A percentile compares a stretch with the other conserved stretches of the same genome.
These are phyloP conservation scores for Agriopis marginaria DNA, from an alignment of 2,888 invertebrate genomes.

Conservation along the genomic window DNA sequence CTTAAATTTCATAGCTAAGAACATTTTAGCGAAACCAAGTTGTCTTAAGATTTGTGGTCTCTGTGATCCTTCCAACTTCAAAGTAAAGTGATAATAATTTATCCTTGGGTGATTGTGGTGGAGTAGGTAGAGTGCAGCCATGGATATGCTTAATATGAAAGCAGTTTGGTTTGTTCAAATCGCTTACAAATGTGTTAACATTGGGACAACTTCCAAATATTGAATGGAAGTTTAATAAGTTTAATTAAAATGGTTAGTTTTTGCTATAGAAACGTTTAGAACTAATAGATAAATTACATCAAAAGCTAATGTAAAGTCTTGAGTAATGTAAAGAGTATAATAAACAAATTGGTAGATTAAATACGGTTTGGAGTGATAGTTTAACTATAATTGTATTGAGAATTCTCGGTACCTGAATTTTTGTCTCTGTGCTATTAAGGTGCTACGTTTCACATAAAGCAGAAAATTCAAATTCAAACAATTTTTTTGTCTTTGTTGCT, in stretches of 20 bases:
- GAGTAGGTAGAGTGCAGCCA: constrained; percentile 15
- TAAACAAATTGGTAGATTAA: background rate
- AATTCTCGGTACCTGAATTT: background rate
- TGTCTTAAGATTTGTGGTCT: constrained; percentile 25
- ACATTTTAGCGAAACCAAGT: background rate
- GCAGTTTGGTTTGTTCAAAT: constrained; percentile 16
- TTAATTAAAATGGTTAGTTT: too few relatives aligned
- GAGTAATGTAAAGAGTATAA: background rate
- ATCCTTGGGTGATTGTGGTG: constrained; percentile 13
- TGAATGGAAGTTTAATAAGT: constrained; percentile 1
- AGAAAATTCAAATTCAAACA: too few relatives aligned
- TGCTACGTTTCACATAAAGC: too few relatives aligned
- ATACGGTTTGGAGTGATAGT: background rate
- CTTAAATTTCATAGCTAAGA: background rate
- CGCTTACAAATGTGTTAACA: constrained; percentile 6
- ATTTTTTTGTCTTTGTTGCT: too few relatives aligned
- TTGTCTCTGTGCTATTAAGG: background rate
- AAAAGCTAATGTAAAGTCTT: background rate
- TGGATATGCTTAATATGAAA: constrained; percentile 17
- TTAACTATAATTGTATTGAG: background rate
- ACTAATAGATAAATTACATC: background rate
- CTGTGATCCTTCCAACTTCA: constrained; percentile 18
- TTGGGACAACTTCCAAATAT: constrained; percentile 1
- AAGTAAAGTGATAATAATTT: constrained; percentile 24
- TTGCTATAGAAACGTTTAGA: background rate